These are phyloP conservation scores for Portunus trituberculatus DNA, from an alignment of 1,140 invertebrate species.

Conservation along the genomic window DNA sequence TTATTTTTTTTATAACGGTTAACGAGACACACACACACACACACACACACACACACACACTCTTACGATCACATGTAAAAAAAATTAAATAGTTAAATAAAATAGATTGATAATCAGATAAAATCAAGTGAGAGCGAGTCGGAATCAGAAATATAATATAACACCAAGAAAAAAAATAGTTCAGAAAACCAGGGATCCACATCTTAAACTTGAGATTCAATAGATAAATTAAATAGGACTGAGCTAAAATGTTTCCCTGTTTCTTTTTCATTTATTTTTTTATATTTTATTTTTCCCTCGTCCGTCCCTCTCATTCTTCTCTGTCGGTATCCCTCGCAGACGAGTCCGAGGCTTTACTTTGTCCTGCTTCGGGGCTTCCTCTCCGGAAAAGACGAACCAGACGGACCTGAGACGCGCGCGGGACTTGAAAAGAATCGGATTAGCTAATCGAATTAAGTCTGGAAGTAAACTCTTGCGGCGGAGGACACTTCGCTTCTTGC, in stretches of 20 bases:
- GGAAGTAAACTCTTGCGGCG: neutral
- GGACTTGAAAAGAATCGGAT: neutral
- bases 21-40: too few species aligned
- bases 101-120: neutral
- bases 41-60: too few species aligned
- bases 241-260: neutral
- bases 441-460: neutral
- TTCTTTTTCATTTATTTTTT: neutral
- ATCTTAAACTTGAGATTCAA: neutral
- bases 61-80: too few species aligned
- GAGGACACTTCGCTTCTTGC: neutral
- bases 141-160: neutral
- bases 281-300: neutral
- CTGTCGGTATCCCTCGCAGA: neutral
- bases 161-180: neutral
- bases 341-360: neutral
- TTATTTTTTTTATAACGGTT: too few species aligned
- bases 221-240: neutral
- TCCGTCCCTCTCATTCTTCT: neutral
- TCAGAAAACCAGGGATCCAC: neutral
- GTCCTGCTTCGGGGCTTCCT: neutral
- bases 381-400: neutral
- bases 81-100: too few species aligned
- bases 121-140: neutral
- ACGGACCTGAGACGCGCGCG: neutral